Evolutionary conservation across 2,888 invertebrate genomes (phyloP), one percentile per base, ranked within the genome.

Genomic region (Drosophila maculinotata): DNA sequence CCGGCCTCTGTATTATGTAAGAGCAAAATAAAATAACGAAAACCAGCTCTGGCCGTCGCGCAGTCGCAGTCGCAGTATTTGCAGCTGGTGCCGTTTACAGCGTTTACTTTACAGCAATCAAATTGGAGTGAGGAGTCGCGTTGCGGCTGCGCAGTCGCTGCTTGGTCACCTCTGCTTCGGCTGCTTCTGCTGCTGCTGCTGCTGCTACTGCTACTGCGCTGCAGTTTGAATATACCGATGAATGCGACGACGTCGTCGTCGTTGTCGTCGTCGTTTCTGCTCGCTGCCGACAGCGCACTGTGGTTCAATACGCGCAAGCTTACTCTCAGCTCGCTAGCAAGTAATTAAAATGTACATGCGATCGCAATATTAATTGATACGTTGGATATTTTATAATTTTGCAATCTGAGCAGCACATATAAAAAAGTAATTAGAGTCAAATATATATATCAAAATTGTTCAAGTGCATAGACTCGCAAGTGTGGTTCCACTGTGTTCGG

Each of bases 21-120:
- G 59, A 54, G 41, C 58, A 52, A 28, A 30, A 60, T 17, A 36
- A 47, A 17, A 48, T 12, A 48, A 36, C 12, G 12, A 26, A 63
- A 60, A 59, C 54, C 63, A 58, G 62, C 57, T 53, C 31, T 59
- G 10, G 51, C 12, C 6, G 36, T 44, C 39, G 30, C 56, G 20
- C 31, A 45, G 20, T 9, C 14, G 39, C 15, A 6, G 42, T 47
- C 41, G 20, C 51, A 62, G 64, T 75, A 71, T 69, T 71, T 69
- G 75, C 69, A 75, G 75, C 79, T 56, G 58, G 72, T 78, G 63
- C 69, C 78, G 72, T 69, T 78, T 66, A 60, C 79, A 79, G 60
- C 73, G 53, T 45, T 76, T 73, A 48, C 79, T 59, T 69, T 58
- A 57, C 75, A 57, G 10, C 15, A 23, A 51, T 39, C 44, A 35